Evolutionary conservation across 2,888 invertebrate species (phyloP), one percentile per base, ranked within the genome.

Genomic region (Orgyia antiqua): DNA sequence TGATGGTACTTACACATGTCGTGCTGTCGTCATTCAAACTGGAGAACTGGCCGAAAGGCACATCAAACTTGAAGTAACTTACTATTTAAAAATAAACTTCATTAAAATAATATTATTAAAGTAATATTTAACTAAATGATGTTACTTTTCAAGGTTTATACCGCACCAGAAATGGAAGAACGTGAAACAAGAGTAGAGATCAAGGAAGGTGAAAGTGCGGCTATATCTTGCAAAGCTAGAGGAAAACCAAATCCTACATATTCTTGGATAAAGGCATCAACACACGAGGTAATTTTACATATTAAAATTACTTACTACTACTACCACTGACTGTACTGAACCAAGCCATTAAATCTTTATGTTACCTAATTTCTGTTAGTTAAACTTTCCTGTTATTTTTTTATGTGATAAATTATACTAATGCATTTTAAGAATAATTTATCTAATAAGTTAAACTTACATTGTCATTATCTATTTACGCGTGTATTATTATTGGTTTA

Each of bases 231-330:
- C 68, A 89, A 89, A 49, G 96, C 95, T 0, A 89, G 84, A 21
- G 96, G 96, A 10, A 96, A 95, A 67, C 97, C 97, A 1, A 90
- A 91, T 9, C 96, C 97, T 24, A 89, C 88, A 33, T 94, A 93
- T 62, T 90, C 90, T 15, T 97, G 97, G 97, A 92, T 95, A 34
- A 93, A 94, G 56, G 88, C 90, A 36, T 83, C 89, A 30, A 91
- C 90, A 1, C 90, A 93, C 30, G 88, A 90, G 64, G 87, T 83
- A 68, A 39, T 10, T 24, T n/a, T 8, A 20, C 20, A 20, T n/a
- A n/a, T n/a, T n/a, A n/a, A n/a, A n/a, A n/a, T n/a, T n/a, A n/a
- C n/a, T n/a, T n/a, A n/a, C n/a, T n/a, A n/a, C n/a, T n/a, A n/a
- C n/a, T n/a, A n/a, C n/a, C n/a, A n/a, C n/a, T n/a, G n/a, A n/a